Base-by-base conservation (phyloP, 1,140 invertebrate genomes). In the Heliconius hewitsoni region DNA sequence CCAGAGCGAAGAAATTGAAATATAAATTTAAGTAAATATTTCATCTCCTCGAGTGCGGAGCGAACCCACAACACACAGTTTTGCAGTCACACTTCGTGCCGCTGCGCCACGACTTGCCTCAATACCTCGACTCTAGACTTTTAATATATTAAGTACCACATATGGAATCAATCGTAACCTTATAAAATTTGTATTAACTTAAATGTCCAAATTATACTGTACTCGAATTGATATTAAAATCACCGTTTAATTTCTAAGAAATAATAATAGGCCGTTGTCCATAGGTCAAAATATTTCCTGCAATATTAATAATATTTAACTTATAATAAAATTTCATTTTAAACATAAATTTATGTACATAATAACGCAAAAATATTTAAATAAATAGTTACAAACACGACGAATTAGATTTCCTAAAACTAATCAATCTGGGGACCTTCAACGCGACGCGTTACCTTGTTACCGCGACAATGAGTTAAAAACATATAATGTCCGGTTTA, bases 401-500 rank as follows among this genome's bases (percentile, higher is more conserved):
- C 5, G 27, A 66, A 66, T 16, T 66, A 66, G 4, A 66, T 23
- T 66, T 66, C 74, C 13, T 60, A 71, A 80, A 71, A 80, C 37
- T 39, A 83, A 85, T 84, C 78, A 81, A 82, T 76, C 78, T 55
- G 84, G 81, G 75, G 82, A 76, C 84, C 85, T 85, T 84, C 80
- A 71, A 18, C 81, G 79, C 85, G 89, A 88, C 91, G 84, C 80
- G 83, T 91, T 87, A 90, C 87, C 90, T 86, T 89, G 83, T 83
- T 83, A 77, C 82, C 81, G 81, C 82, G 83, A 78, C 80, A 86
- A 86, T 83, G 83, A 86, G 71, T 89, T 88, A 86, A 86, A 88
- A 90, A 91, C 89, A 91, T 90, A 90, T 89, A 85, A 90, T 92
- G 92, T 92, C 91, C 89, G 89, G 88, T 81, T 86, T 34, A 34